These are phyloP conservation scores for Chaenogobius annularis DNA, from an alignment of 2,113 vertebrate species.

Conservation along the genomic window DNA sequence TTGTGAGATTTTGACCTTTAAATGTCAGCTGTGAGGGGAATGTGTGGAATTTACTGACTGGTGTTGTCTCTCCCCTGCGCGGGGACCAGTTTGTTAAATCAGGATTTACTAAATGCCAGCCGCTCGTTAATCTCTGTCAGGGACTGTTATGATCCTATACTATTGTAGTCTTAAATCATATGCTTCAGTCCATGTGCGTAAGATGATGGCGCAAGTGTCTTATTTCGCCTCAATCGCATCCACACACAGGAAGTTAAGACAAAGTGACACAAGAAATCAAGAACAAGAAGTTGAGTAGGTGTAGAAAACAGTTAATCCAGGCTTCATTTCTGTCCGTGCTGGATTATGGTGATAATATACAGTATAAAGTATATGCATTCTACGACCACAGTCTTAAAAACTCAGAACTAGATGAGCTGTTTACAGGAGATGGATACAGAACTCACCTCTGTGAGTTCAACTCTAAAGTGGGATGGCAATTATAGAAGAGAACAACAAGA, in stretches of 20 bases:
- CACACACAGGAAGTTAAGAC: background rate
- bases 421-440: too few relatives aligned
- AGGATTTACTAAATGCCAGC: background rate
- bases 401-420: too few relatives aligned
- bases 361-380: too few relatives aligned
- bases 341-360: too few relatives aligned
- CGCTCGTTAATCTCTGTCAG: background rate
- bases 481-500: too few relatives aligned
- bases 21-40: constrained; percentile 1
- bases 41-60: constrained; percentile 9
- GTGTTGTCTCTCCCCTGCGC: background rate
- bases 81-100: background rate
- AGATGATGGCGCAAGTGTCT: background rate
- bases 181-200: background rate
- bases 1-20: constrained; percentile 5
- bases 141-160: background rate
- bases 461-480: too few relatives aligned
- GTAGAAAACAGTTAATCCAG: too few relatives aligned
- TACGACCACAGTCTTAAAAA: too few relatives aligned
- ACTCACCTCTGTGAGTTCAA: too few relatives aligned
- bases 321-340: too few relatives aligned
- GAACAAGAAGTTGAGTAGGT: too few relatives aligned
- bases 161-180: background rate
- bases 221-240: too few relatives aligned
- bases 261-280: background rate